Percentiles rank a stretch among this genome's conserved stretches.
Conservation (phyloP, 1,140 invertebrate species). For the Armadillidium nasatum region DNA sequence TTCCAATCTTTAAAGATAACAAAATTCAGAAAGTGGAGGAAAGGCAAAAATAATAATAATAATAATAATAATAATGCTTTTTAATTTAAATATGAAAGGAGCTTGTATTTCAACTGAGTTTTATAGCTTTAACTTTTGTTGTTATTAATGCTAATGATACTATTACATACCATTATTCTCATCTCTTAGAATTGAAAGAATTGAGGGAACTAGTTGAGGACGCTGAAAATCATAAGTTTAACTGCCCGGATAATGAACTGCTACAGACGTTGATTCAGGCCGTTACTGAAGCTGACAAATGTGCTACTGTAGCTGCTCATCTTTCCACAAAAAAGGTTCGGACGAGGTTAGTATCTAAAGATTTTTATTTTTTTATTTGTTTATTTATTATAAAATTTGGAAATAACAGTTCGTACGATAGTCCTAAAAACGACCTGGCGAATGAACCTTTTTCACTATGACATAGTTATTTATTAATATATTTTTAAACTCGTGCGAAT, state of each 20-base stretch:
- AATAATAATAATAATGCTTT: too few species aligned
- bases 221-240: slow-evolving; percentile 71
- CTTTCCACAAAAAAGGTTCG: slow-evolving; percentile 78
- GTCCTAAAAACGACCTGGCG: too few species aligned
- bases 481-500: background rate
- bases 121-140: background rate
- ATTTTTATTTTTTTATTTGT: too few species aligned
- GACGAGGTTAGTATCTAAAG: slow-evolving; percentile 60
- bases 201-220: slow-evolving; percentile 69
- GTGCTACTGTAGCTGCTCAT: slow-evolving; percentile 79
- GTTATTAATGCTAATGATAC: background rate
- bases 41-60: too few species aligned
- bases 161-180: too few species aligned
- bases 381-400: too few species aligned
- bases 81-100: too few species aligned
- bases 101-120: background rate
- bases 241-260: slow-evolving; percentile 68
- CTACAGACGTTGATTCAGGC: slow-evolving; percentile 70
- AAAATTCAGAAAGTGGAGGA: too few species aligned
- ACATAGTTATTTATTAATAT: too few species aligned
- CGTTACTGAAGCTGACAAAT: slow-evolving; percentile 84
- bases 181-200: slow-evolving; percentile 61
- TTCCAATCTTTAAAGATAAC: too few species aligned
- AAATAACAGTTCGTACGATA: too few species aligned
- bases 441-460: too few species aligned